These are phyloP conservation scores for Chitala chitala DNA, from an alignment of 2,113 vertebrate species.

Conservation along the genomic window DNA sequence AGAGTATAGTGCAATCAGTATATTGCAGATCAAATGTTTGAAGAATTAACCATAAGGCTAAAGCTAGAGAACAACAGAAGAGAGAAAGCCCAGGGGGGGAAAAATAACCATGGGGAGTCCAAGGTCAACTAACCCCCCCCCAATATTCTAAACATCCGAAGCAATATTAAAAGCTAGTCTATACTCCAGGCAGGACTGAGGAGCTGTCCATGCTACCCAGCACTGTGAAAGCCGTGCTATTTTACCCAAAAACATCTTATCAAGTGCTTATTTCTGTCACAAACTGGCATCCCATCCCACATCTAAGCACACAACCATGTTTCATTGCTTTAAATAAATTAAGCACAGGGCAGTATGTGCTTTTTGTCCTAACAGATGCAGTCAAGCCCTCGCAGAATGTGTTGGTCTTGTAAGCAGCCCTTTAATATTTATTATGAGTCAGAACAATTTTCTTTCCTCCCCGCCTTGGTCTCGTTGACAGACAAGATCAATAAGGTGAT, in stretches of 20 bases:
- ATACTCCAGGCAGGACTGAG: too few species aligned
- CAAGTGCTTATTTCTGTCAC: not conserved
- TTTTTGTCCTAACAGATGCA: not conserved
- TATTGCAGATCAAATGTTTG: too few species aligned
- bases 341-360: not conserved
- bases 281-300: not conserved
- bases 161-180: too few species aligned
- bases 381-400: not conserved
- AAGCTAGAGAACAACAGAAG: too few species aligned
- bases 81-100: too few species aligned
- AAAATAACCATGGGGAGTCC: too few species aligned
- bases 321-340: conserved; percentile 12
- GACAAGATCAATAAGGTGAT: not conserved
- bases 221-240: not conserved
- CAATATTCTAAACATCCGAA: too few species aligned
- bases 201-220: not conserved
- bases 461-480: too few species aligned
- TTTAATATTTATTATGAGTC: not conserved
- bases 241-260: not conserved
- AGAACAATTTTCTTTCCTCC: conserved; percentile 5
- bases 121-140: too few species aligned
- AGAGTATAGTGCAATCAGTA: too few species aligned
- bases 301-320: not conserved
- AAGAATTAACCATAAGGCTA: too few species aligned
- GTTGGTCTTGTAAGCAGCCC: not conserved